Conservation (phyloP, 2,888 invertebrate genomes). For the Eupithecia abbreviata region DNA sequence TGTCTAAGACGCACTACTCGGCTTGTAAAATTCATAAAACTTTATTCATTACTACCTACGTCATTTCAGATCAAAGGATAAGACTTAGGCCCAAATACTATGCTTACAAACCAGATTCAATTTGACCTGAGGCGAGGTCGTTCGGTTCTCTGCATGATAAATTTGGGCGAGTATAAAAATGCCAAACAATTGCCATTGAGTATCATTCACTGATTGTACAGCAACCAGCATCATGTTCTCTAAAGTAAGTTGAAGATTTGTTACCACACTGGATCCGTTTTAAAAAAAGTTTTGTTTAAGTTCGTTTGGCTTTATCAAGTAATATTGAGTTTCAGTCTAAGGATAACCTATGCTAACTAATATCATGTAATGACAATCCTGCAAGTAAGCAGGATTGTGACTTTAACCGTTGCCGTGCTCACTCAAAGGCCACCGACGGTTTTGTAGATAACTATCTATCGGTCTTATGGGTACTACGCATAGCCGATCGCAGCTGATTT, state of each 20-base stretch:
- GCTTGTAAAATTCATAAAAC: not conserved
- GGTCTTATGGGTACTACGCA: not conserved
- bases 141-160: slow-evolving; percentile 44
- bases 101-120: slow-evolving; percentile 31
- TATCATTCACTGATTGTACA: slow-evolving; percentile 53
- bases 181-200: slow-evolving; percentile 33
- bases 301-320: no score
- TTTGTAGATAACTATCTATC: no score
- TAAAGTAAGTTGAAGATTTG: slow-evolving; percentile 58
- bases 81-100: slow-evolving; percentile 36
- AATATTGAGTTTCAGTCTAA: not conserved
- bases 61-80: slow-evolving; percentile 36
- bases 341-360: not conserved
- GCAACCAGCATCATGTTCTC: slow-evolving; percentile 64
- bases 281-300: no score
- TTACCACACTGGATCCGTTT: not conserved
- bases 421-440: not conserved
- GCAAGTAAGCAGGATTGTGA: no score
- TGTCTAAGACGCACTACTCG: not conserved
- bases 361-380: not conserved
- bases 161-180: slow-evolving; percentile 53
- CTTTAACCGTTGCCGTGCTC: not conserved
- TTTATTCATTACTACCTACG: not conserved
- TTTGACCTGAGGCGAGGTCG: slow-evolving; percentile 59
- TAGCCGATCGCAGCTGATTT: not conserved